These are phyloP conservation scores for Ischnura elegans DNA, from an alignment of 2,888 invertebrate species.

Conservation along the genomic window DNA sequence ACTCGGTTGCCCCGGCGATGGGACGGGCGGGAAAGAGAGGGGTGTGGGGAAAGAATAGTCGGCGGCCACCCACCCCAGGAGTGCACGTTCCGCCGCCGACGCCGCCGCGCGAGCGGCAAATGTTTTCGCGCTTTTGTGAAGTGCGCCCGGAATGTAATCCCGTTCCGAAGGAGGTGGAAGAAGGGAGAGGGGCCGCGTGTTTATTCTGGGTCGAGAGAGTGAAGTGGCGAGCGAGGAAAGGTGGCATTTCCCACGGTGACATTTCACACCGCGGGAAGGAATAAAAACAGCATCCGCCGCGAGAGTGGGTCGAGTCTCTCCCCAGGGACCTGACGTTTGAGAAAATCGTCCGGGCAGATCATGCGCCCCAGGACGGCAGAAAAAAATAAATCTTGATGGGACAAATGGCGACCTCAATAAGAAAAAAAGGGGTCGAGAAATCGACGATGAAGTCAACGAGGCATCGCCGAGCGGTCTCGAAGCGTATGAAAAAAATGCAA, in stretches of 20 bases:
- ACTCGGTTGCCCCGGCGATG: background rate
- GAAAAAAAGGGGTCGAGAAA: background rate
- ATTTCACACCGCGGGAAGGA: background rate
- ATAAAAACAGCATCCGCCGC: background rate
- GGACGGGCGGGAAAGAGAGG: too few species aligned
- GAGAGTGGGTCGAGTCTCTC: background rate
- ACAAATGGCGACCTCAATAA: background rate
- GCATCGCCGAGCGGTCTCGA: too few species aligned
- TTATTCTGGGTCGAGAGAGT: conserved; percentile 15
- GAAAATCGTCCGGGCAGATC: background rate
- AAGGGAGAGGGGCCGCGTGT: background rate
- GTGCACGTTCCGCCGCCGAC: background rate
- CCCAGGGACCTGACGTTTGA: background rate
- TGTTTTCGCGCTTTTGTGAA: background rate
- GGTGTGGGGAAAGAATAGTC: background rate
- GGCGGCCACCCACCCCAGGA: background rate
- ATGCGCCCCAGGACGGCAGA: background rate
- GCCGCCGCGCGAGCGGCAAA: background rate
- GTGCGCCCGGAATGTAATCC: conserved; percentile 26
- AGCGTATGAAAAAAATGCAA: too few species aligned
- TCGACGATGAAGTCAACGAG: background rate
- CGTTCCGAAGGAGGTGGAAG: background rate
- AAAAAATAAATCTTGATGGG: background rate
- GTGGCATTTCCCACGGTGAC: conserved; percentile 10
- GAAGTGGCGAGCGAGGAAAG: background rate